Evolutionary conservation across 2,797 vertebrate species (phyloP), one percentile per base, ranked within the genome.

Genomic region (Microctenopoma steveboyesi): DNA sequence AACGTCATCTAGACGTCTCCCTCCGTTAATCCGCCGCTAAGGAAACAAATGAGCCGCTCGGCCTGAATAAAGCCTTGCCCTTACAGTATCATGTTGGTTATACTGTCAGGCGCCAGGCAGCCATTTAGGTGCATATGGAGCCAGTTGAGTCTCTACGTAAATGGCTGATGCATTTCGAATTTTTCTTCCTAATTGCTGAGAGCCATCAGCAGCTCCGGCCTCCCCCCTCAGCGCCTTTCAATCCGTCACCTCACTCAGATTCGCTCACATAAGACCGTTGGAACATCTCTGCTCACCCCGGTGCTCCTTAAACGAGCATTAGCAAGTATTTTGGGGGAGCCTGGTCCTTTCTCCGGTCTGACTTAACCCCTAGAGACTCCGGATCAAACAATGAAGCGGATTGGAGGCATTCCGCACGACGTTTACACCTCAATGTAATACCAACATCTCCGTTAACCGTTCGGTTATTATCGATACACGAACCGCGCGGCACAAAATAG

Each of bases 141-240:
- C 90, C 88, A 89, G 91, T 88, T 89, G 90, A 89, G 89, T 91
- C 91, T 91, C 85, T 89, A 91, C 91, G 89, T 94, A 93, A 94
- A 95, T 95, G 94, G 94, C 94, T 94, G 94, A 94, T 94, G 93
- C 93, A 90, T 94, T 94, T 93, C 88, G 83, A 83, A 85, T 90
- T 89, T 91, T 91, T 89, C 87, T 81, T 81, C 83, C 85, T 93
- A 93, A 95, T 93, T 94, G 90, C 89, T 64, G 78, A 78, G 79
- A 86, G 88, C 81, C 88, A 85, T 79, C 82, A 86, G 71, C 79
- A 62, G 58, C 69, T 49, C 74, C 82, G 86, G 86, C 83, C 89
- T 90, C 82, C 79, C 80, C 71, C 74, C 43, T 46, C 58, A 50
- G 61, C 71, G 76, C 80, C 16, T 53, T 74, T 52, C 50, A 74